Evolutionary conservation across 2,888 invertebrate species (phyloP).

Genomic region (Pristionchus entomophagus): DNA sequence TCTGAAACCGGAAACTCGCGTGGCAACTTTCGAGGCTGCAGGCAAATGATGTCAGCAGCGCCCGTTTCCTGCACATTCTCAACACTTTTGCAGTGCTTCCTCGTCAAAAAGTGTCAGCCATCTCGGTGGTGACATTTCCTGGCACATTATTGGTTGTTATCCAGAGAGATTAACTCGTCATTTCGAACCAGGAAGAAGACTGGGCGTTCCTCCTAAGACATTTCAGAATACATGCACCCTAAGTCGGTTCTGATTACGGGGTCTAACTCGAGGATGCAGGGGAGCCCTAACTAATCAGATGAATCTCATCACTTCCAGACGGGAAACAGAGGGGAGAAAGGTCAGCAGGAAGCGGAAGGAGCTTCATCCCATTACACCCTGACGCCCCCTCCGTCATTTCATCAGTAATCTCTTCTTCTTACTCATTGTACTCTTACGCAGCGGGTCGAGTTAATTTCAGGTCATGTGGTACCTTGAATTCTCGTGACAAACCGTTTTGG

Average conservation of each 20-base stretch:
- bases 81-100: background rate
- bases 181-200: background rate
- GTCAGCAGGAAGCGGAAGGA: background rate
- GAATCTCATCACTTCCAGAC: background rate
- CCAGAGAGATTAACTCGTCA: background rate
- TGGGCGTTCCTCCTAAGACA: background rate
- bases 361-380: background rate
- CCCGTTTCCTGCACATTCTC: background rate
- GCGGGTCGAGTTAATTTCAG: background rate
- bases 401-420: background rate
- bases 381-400: background rate
- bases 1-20: constrained; percentile 13
- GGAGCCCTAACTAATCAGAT: background rate
- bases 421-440: background rate
- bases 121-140: background rate
- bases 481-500: background rate
- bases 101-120: background rate
- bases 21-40: background rate
- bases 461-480: background rate
- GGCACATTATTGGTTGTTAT: background rate
- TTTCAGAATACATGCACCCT: no score
- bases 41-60: constrained; percentile 23
- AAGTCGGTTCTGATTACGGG: background rate
- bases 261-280: background rate
- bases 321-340: background rate